Evolutionary conservation across 2,113 vertebrate genomes (phyloP), one percentile per base, ranked within the genome.

Genomic region (Orthochromis malagaraziensis): DNA sequence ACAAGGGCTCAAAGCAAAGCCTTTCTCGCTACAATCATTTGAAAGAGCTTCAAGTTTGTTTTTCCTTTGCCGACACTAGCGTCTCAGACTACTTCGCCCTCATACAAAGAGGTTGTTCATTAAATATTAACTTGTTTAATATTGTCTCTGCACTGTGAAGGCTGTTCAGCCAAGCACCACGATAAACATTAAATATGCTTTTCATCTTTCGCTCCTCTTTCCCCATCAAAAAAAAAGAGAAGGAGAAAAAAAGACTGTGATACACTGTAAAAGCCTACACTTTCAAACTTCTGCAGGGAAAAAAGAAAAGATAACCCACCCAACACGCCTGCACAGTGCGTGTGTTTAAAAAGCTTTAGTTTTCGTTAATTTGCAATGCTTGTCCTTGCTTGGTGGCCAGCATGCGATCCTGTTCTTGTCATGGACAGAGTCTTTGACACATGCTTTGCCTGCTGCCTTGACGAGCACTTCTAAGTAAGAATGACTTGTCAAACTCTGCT

Each of bases 101-200:
- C 95, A 95, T 94, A 96, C 95, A 97, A 96, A 96, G 95, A 93
- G 93, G 90, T 89, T 92, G 82, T 93, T 95, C 94, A 97, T 97
- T 96, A 96, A 97, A 97, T 97, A 97, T 97, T 97, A 96, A 97
- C 96, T 95, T 95, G 94, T 96, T 95, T 96, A 97, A 97, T 96
- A 97, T 97, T 96, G 95, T 96, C 96, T 97, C 95, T 92, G 94
- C 89, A 85, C 94, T 93, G 91, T 93, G 94, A 94, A 96, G 95
- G 92, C 95, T 95, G 94, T 94, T 95, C 95, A 94, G 94, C 89
- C 77, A 91, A 93, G 93, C 93, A 92, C 95, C 94, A 91, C 91
- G 90, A 96, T 96, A 95, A 96, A 96, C 95, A 96, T 97, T 96
- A 96, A 97, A 96, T 96, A 97, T 97, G 96, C 96, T 94, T 96